Conservation (phyloP, 2,113 vertebrate genomes). For the Egretta garzetta region DNA sequence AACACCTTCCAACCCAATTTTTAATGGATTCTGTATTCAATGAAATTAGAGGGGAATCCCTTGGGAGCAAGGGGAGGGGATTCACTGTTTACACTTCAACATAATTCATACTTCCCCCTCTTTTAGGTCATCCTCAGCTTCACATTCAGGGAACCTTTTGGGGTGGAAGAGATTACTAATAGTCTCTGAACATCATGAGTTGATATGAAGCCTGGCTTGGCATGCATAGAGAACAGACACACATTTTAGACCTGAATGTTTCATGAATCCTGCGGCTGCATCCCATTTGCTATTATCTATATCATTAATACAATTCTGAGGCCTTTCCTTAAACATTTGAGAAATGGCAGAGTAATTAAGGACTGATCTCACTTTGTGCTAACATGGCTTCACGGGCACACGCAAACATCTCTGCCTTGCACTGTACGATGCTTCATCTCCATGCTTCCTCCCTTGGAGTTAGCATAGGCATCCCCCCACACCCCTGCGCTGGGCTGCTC, state of each 20-base stretch:
- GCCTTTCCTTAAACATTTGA: not conserved
- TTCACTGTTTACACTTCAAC: not conserved
- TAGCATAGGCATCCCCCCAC: not conserved
- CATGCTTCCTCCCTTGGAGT: not conserved
- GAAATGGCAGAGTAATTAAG: not conserved
- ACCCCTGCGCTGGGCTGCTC: not conserved
- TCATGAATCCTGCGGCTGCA: constrained; percentile 14
- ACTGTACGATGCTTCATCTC: not conserved
- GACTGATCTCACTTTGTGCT: not conserved
- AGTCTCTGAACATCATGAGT: not conserved
- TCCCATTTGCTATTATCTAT: not conserved
- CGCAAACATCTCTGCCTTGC: not conserved
- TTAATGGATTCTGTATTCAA: not conserved
- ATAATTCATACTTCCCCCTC: not conserved
- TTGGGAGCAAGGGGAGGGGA: not conserved
- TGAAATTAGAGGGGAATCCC: not conserved
- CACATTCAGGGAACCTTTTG: not conserved
- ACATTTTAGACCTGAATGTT: not conserved
- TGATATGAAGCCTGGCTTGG: not conserved
- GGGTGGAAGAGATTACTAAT: not conserved
- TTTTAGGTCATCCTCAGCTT: not conserved
- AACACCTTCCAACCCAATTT: not conserved
- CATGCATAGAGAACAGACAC: rapidly evolving
- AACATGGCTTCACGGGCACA: not conserved
- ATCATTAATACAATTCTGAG: not conserved